Evolutionary conservation across 2,113 vertebrate species (phyloP), one percentile per base, ranked within the genome.

Genomic region (Cinclus mexicanus): DNA sequence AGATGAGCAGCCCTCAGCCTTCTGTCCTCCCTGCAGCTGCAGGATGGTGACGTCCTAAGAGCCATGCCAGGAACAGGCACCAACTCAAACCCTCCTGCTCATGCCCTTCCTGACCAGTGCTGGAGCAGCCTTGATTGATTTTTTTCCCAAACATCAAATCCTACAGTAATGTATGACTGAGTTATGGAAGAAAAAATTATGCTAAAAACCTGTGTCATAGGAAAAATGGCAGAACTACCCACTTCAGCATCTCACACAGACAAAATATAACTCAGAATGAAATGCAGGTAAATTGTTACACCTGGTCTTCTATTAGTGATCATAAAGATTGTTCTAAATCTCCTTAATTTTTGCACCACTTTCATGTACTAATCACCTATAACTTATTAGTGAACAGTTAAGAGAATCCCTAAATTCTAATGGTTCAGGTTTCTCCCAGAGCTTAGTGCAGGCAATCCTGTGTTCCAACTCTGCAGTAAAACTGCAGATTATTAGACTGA

Each of bases 1-100:
- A n/a, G 44, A 19, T 19, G 49, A 89, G 39, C 53, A 55, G 53
- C 31, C 7, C 42, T 33, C 42, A 49, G 67, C 18, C 61, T 61
- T 37, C 29, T 49, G 8, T 80, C 41, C 5, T 42, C 74, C 35
- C 69, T 83, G 61, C 57, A 64, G 67, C 91, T 67, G 70, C 41
- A 35, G 11, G 42, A 9, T 1, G 12, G 10, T 7, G 14, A 39
- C 0, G 3, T 56, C 79, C 23, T 2, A 5, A 4, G 75, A 53
- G 67, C 71, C 12, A 25, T 1, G 14, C 20, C 39, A 70, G 65
- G 26, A 75, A 28, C 0, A 0, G 53, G 23, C 49, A 39, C 35
- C 9, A 11, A 33, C 81, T 77, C 72, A 33, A 52, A 28, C 28
- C 2, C 76, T 59, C 44, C 63, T 52, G 33, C 47, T 28, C 10